Evolutionary conservation across 2,797 vertebrate species (phyloP).

Genomic region (Pogoniulus pusillus): DNA sequence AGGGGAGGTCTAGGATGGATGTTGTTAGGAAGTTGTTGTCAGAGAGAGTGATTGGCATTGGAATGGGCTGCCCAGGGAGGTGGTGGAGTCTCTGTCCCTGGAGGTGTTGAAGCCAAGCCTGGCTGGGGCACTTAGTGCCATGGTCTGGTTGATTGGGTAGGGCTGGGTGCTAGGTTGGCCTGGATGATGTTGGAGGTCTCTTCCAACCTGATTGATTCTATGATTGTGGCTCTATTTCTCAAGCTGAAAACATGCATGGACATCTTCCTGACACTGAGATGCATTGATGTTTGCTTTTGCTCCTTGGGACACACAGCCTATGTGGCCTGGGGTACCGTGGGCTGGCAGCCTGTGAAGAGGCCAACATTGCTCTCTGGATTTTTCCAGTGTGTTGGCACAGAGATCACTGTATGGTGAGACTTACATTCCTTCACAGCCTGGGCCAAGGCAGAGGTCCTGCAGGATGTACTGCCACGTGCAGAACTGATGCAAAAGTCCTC

Average conservation of each 20-base stretch:
- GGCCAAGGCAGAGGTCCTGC: neutral
- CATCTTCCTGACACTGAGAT: neutral
- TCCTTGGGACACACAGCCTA: neutral
- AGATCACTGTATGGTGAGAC: neutral
- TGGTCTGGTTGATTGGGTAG: no score
- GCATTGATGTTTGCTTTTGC: neutral
- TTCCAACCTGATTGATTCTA: no score
- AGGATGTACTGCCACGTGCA: rapidly evolving
- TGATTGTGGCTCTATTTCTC: neutral
- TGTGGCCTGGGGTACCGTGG: rapidly evolving
- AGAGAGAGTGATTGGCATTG: no score
- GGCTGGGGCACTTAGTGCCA: no score
- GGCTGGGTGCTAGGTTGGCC: no score
- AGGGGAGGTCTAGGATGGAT: no score
- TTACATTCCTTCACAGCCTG: neutral
- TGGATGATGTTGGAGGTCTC: no score
- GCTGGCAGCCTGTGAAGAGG: neutral
- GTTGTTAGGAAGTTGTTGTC: no score
- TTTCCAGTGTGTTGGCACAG: neutral
- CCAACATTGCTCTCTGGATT: neutral
- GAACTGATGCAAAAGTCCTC: neutral
- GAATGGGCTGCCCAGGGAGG: no score
- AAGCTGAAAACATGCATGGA: neutral
- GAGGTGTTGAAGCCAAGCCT: no score
- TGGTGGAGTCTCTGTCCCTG: no score